Base-by-base conservation (phyloP, 2,888 invertebrate species). In the Epistrophella euchroma region DNA sequence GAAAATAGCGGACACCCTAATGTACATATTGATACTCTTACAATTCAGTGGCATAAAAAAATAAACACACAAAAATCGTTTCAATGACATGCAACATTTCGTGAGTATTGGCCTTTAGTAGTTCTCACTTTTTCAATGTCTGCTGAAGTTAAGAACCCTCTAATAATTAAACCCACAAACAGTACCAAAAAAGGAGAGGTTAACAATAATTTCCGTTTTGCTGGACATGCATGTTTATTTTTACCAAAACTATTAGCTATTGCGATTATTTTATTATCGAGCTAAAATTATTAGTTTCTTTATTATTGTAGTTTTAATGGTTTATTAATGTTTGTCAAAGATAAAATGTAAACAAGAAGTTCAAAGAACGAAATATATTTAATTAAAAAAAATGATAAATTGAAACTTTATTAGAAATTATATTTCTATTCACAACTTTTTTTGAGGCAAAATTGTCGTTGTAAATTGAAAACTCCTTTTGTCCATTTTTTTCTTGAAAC, bases 31-130 rank as follows among this genome's bases (percentile, higher is more conserved):
- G 62, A 28, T 43, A 64, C 13, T 43, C 43, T 28, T 45, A 64
- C 43, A 28, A 45, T 43, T 64, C 17, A 25, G 17, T 17, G 5
- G 28, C 45, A 45, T 28, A 7, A 40, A 62, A 11, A 22, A 25
- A 43, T 2, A n/a, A 35, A 58, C 35, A 15, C 2, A 28, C 3
- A 28, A 55, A 56, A 55, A 55, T 58, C 19, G 15, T 58, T 58
- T 35, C 58, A 60, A 19, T 22, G 15, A 43, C 64, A 64, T 28
- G 64, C 64, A 64, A 64, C 45, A 45, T 64, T 5, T 43, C 64
- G 64, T 64, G 64, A 60, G 22, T 40, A 19, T 37, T 10, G 22
- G 15, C 15, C 45, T 64, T 45, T 25, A 62, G 9, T 6, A 7
- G 0, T 62, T 40, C 17, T 37, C 22, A n/a, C 22, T 11, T 9